These are phyloP conservation scores for Hemithea aestivaria DNA, from an alignment of 2,888 invertebrate species.

Conservation along the genomic window DNA sequence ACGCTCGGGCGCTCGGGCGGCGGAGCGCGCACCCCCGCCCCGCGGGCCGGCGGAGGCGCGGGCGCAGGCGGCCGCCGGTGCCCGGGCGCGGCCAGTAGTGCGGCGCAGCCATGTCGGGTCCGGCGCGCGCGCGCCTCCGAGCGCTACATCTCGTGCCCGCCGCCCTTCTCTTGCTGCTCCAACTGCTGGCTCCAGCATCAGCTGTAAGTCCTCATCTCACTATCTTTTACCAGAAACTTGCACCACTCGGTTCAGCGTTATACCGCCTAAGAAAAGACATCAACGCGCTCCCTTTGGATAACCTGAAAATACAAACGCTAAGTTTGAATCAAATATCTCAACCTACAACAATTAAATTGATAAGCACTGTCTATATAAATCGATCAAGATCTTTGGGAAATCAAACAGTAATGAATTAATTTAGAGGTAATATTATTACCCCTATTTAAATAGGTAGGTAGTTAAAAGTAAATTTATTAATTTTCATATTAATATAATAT, in stretches of 20 bases:
- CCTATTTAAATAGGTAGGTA: too few species aligned
- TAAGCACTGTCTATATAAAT: too few species aligned
- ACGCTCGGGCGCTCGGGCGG: conserved; percentile 63
- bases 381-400: too few species aligned
- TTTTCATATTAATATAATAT: too few species aligned
- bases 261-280: conserved; percentile 38
- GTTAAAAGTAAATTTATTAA: too few species aligned
- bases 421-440: too few species aligned
- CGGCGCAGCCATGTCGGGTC: conserved; percentile 76
- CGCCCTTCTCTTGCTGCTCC: conserved; percentile 50
- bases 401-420: too few species aligned
- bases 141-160: conserved; percentile 59
- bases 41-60: conserved; percentile 37
- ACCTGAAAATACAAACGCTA: conserved; percentile 5
- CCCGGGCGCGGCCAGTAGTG: conserved; percentile 70
- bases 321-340: not conserved
- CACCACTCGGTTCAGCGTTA: too few species aligned
- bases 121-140: conserved; percentile 68
- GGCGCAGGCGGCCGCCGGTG: conserved; percentile 32
- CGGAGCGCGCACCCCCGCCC: conserved; percentile 56
- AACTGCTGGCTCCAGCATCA: conserved; percentile 44
- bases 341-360: not conserved
- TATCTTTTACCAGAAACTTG: conserved; percentile 14
- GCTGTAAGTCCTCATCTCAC: conserved; percentile 54
- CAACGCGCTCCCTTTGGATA: conserved; percentile 33